phyloP scores from a whole-genome alignment of 2,888 invertebrate genomes.

The Venustoraphidia nigricollis region DNA sequence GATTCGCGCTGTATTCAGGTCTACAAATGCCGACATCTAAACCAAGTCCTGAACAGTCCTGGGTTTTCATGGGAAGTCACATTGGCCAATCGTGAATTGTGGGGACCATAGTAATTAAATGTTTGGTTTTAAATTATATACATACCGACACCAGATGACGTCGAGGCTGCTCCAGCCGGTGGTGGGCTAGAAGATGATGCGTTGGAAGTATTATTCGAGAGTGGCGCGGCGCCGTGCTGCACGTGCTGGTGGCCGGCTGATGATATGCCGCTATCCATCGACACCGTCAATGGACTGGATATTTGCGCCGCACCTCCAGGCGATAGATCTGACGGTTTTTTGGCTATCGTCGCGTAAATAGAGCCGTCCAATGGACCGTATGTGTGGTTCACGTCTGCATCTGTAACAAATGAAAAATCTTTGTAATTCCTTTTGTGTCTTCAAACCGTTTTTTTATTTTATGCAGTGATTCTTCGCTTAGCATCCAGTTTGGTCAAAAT shows the following conservation, averaged over 20 bases:
- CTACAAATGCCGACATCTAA: no score
- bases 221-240: constrained; percentile 29
- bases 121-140: no score
- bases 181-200: constrained; percentile 27
- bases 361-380: constrained; percentile 82
- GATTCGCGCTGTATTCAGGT: no score
- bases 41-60: no score
- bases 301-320: constrained; percentile 21
- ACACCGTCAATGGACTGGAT: constrained; percentile 64
- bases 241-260: constrained; percentile 49
- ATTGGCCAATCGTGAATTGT: no score
- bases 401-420: constrained; percentile 24
- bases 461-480: no score
- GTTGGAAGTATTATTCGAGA: constrained; percentile 16
- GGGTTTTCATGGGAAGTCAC: no score
- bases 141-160: no score
- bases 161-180: constrained; percentile 17
- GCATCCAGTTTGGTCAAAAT: no score
- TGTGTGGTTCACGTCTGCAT: constrained; percentile 53
- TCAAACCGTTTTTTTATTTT: no score
- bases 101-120: no score
- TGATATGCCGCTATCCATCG: constrained; percentile 84
- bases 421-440: no score
- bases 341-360: constrained; percentile 61
- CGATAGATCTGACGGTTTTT: constrained; percentile 26